These are phyloP conservation scores for Oryzias dopingdopingensis DNA, from an alignment of 2,797 vertebrate species.

Conservation along the genomic window DNA sequence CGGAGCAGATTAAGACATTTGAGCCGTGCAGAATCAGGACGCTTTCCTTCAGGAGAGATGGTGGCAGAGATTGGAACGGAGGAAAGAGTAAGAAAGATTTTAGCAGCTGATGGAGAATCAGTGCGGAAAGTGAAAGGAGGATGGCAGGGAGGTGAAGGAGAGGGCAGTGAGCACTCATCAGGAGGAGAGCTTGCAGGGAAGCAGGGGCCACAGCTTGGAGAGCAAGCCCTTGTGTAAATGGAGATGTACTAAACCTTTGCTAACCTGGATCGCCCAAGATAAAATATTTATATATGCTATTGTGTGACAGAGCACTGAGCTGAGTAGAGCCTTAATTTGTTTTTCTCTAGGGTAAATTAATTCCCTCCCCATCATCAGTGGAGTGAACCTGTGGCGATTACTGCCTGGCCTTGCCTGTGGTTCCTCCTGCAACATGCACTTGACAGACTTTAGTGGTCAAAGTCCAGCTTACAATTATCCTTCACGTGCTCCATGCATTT, in stretches of 20 bases:
- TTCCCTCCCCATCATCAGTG: conserved; percentile 78
- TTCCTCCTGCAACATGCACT: conserved; percentile 67
- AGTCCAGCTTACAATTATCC: conserved; percentile 80
- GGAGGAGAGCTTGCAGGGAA: conserved; percentile 60
- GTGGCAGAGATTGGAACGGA: conserved; percentile 20
- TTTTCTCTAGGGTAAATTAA: conserved; percentile 80
- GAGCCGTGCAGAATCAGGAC: no score
- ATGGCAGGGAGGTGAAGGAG: conserved; percentile 64
- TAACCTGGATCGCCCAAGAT: conserved; percentile 80
- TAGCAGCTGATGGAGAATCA: conserved; percentile 43
- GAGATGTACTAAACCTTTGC: conserved; percentile 82
- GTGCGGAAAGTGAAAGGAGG: conserved; percentile 44
- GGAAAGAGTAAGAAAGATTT: conserved; percentile 22
- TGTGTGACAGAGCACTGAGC: conserved; percentile 70
- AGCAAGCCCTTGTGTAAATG: conserved; percentile 78
- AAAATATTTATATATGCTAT: conserved; percentile 87
- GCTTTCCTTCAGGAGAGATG: conserved; percentile 11
- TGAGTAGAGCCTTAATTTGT: conserved; percentile 80
- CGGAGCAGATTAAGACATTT: conserved; percentile 60
- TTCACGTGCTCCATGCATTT: conserved; percentile 78
- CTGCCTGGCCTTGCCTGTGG: conserved; percentile 53
- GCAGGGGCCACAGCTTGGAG: conserved; percentile 64
- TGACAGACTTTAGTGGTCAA: conserved; percentile 77
- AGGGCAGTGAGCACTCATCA: conserved; percentile 66
- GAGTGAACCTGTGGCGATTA: conserved; percentile 73